Conservation (phyloP, 1,140 invertebrate species). For the Aphelenchoides besseyi region DNA sequence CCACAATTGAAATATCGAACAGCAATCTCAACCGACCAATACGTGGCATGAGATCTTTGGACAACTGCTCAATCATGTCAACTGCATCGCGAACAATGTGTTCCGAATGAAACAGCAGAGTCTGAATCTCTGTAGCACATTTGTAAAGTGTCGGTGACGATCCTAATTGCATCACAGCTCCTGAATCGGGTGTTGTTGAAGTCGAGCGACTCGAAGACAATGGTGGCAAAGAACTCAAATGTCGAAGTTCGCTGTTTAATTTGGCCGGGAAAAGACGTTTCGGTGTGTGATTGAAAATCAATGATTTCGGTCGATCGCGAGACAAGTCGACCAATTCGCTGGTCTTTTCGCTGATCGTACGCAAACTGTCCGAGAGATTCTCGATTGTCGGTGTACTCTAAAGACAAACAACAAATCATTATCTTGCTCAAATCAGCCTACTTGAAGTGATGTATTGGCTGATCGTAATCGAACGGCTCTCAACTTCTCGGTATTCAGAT, state of each 20-base stretch:
- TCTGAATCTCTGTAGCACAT: neutral
- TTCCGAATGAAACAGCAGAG: neutral
- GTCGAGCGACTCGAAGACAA: neutral
- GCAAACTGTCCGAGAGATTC: neutral
- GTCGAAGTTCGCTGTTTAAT: neutral
- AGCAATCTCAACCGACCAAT: no score
- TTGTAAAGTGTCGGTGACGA: neutral
- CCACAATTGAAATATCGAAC: neutral
- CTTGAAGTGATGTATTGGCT: neutral
- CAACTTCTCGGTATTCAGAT: neutral
- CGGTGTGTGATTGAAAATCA: neutral
- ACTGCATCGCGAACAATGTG: neutral
- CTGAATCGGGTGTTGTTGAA: constrained; percentile 13
- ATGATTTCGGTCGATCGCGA: neutral
- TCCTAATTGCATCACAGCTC: neutral
- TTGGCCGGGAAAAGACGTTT: neutral
- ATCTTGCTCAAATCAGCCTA: neutral
- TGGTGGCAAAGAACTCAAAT: neutral
- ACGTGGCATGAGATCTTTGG: no score
- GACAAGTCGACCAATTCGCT: neutral
- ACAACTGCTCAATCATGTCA: neutral
- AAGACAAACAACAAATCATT: neutral
- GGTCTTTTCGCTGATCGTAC: neutral
- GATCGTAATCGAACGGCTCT: neutral
- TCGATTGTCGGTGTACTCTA: neutral